Evolutionary conservation across 2,113 vertebrate species (phyloP), one percentile per base, ranked within the genome.

Genomic region (Lichenostomus cassidix): DNA sequence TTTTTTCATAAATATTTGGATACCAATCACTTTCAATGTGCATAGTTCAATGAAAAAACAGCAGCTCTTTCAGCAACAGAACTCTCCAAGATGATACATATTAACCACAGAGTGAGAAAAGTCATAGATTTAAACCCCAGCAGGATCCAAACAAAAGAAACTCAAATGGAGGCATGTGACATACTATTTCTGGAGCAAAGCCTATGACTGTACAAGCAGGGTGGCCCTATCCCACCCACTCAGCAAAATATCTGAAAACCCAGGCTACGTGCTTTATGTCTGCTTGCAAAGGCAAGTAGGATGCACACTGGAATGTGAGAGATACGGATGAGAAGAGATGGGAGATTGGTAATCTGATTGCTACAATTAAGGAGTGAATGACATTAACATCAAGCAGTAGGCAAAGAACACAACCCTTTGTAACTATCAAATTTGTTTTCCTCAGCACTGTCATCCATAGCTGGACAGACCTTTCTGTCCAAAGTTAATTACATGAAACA

Each of bases 151-250:
- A 89, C 0, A 5, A 50, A 91, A 84, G 56, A 29, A 91, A 41
- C 42, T 82, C 60, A 77, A 78, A 1, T 15, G 31, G 33, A 87
- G 42, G 67, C 77, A 92, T 7, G 13, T 15, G 56, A 55, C 46
- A 28, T 7, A 37, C 35, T 62, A 20, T 31, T 86, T 47, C 83
- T 83, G 71, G 63, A 90, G 85, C 41, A 80, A 80, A 76, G 46
- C 24, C 83, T 53, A 11, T 16, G 50, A 88, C 73, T 56, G 13
- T 21, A 87, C 60, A 56, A 87, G 46, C 94, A 95, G 81, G 91
- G 95, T 94, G 95, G 94, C 83, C 94, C 58, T 27, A 87, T 95
- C 92, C 94, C 94, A 94, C 91, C 91, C 89, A 89, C 56, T 21
- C 31, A 81, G 89, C 29, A 60, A 20, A 22, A 25, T 8, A 56